Evolutionary conservation across 2,113 vertebrate species (phyloP).

Genomic region (Cyanocitta stelleri): DNA sequence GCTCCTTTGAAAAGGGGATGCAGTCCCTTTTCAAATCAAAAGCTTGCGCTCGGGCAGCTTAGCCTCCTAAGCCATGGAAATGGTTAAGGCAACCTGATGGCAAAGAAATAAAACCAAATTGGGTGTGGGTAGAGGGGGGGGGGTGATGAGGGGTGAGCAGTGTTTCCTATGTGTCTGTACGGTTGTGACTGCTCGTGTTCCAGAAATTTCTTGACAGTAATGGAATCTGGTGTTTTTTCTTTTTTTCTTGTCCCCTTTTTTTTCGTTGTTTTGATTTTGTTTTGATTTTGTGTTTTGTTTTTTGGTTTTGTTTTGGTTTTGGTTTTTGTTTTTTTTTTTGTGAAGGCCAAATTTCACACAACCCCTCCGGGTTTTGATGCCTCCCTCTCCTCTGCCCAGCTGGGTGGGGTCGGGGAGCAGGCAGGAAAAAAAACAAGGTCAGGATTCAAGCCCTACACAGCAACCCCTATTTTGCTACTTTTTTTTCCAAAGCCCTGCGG

Average conservation of each 20-base stretch:
- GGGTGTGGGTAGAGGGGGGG: background rate
- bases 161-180: background rate
- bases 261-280: no score
- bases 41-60: background rate
- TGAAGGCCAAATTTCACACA: background rate
- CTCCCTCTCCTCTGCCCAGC: background rate
- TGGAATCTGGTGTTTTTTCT: background rate
- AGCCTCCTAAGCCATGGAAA: constrained; percentile 16
- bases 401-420: background rate
- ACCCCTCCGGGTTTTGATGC: background rate
- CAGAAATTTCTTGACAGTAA: constrained; percentile 68
- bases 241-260: fast-evolving
- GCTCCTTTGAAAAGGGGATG: constrained; percentile 66
- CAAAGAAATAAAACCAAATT: background rate
- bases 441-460: background rate
- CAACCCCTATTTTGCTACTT: background rate
- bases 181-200: constrained; percentile 14
- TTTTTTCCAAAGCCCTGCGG: background rate
- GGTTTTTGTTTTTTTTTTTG: no score
- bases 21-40: constrained; percentile 64
- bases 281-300: no score
- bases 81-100: constrained; percentile 21
- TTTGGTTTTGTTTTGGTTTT: no score
- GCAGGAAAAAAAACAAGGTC: background rate
- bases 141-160: background rate